These are phyloP conservation scores for Dicyrtoma fusca DNA, from an alignment of 2,888 invertebrate species.

Conservation along the genomic window DNA sequence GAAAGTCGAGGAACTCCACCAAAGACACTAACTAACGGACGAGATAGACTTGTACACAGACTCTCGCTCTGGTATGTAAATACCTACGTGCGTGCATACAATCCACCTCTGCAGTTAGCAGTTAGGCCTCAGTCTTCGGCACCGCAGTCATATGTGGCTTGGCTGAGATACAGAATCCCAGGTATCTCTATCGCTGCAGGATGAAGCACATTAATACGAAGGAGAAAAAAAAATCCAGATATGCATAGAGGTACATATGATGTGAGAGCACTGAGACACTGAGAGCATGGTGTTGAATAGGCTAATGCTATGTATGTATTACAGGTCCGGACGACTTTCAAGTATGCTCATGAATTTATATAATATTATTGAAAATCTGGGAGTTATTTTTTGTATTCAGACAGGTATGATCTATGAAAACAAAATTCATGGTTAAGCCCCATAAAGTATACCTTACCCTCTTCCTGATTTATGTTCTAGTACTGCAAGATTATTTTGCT, in stretches of 20 bases:
- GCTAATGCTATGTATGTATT: too few species aligned
- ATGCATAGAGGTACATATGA: too few species aligned
- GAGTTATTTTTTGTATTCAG: conserved; percentile 35
- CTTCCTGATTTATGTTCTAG: conserved; percentile 55
- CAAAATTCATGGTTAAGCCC: conserved; percentile 49
- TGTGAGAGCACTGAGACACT: too few species aligned
- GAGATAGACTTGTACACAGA: background rate
- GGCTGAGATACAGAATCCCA: too few species aligned
- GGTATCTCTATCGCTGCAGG: too few species aligned
- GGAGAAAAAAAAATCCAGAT: too few species aligned
- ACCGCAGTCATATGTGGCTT: too few species aligned
- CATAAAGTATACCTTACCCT: conserved; percentile 46
- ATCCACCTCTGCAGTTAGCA: background rate
- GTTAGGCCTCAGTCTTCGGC: background rate
- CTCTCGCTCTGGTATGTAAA: background rate
- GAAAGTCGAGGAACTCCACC: conserved; percentile 13
- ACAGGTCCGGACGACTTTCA: background rate
- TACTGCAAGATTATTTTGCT: conserved; percentile 55
- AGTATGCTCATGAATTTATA: background rate
- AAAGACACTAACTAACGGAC: background rate
- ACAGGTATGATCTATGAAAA: conserved; percentile 51
- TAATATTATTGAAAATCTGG: conserved; percentile 28
- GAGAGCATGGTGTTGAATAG: too few species aligned
- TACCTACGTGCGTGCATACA: too few species aligned
- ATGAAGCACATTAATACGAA: too few species aligned